A percentile compares a stretch with the other conserved stretches of the same genome.
These are phyloP conservation scores for Emys orbicularis DNA, from an alignment of 2,797 vertebrate species.

Conservation along the genomic window DNA sequence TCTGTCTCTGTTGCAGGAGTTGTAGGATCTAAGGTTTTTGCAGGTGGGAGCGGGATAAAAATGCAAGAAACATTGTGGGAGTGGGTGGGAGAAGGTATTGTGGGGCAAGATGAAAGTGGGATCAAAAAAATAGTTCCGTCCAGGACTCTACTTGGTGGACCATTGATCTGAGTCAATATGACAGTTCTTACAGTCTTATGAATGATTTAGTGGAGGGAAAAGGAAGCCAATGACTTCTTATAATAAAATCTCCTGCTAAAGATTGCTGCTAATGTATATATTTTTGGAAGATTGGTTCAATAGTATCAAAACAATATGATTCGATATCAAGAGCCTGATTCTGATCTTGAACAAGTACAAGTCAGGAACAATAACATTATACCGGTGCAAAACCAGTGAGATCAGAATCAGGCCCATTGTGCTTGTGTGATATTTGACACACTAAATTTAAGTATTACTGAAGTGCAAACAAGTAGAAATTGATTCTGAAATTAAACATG, in stretches of 20 bases:
- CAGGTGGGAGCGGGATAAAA: neutral
- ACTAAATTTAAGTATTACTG: neutral
- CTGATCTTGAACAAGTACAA: neutral
- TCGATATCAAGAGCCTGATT: neutral
- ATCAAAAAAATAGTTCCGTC: neutral
- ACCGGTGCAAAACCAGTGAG: neutral
- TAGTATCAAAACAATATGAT: neutral
- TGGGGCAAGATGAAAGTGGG: too few relatives aligned
- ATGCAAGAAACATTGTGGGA: neutral
- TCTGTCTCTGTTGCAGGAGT: neutral
- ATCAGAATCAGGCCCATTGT: neutral
- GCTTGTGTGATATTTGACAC: neutral
- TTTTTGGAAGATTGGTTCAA: neutral
- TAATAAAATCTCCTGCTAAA: neutral
- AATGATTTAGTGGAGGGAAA: neutral
- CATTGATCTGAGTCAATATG: neutral
- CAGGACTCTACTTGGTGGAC: neutral
- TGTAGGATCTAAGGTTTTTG: too few relatives aligned
- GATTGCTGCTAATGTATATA: neutral
- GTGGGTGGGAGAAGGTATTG: neutral
- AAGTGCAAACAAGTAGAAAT: neutral
- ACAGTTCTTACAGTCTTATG: neutral
- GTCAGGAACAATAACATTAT: neutral
- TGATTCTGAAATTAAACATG: neutral
- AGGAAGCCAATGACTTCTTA: accelerated